Base-by-base conservation (phyloP, 2,797 vertebrate genomes). In the Euphonia xanthogaster region DNA sequence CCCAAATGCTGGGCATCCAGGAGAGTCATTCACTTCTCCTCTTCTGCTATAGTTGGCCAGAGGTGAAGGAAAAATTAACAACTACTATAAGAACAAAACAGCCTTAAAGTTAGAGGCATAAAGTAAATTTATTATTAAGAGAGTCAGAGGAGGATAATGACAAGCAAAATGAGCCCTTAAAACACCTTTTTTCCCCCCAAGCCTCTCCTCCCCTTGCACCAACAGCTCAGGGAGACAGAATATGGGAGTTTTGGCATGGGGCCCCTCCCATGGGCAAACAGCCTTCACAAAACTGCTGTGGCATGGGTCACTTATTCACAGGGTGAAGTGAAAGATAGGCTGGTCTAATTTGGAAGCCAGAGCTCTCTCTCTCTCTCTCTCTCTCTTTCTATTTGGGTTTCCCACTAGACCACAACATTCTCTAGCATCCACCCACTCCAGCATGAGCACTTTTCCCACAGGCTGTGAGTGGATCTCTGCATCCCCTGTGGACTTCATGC, bases 371-470 rank as follows among this genome's bases (percentile, higher is more conserved):
- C 22, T 33, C 21, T 60, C 23, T 22, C 19, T 55, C 25, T 35
- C 30, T 53, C 19, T 22, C 21, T 15, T 31, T n/a, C 31, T n/a
- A 1, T 54, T 54, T 54, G 53, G 8, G 27, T 37, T 31, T 55
- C 3, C 18, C 22, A 22, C 3, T 31, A 14, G 9, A 66, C 4
- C 28, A 55, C 8, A 66, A 23, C 18, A n/a, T 45, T 22, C 10
- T 45, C 28, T 31, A 13, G 1, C 5, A 37, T 66, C 28, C 14
- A 27, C 51, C 11, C 0, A 0, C 17, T 31, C 17, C n/a, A 21
- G 4, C 0, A 0, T 12, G 11, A 54, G 22, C 14, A 37, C 14
- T 45, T 45, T 31, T 47, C 14, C 75, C 22, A 55, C 7, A 20
- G 40, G 7, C 27, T 65, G 28, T 0, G 1, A 22, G 50, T 55